Conservation (phyloP, 2,888 invertebrate species). For the Athalia rosae region DNA sequence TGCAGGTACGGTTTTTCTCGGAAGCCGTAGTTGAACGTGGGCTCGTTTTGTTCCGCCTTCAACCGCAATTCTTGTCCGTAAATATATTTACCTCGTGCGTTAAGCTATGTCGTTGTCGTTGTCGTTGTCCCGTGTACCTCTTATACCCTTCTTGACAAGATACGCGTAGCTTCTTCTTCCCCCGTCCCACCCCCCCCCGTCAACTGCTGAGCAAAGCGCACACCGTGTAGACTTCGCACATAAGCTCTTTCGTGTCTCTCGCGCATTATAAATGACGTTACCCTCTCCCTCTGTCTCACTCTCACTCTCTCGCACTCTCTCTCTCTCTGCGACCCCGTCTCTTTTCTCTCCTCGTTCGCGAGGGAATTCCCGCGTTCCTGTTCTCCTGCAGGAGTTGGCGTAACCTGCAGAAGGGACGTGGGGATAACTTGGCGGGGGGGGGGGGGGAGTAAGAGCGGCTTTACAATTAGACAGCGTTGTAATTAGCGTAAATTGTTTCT, state of each 20-base stretch:
- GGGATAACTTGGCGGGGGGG: background rate
- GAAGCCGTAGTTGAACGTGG: conserved; percentile 1
- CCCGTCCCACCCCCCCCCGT: background rate
- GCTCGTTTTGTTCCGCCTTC: background rate
- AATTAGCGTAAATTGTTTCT: conserved; percentile 72
- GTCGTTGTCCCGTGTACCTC: conserved; percentile 7
- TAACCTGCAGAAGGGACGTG: background rate
- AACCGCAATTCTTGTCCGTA: background rate
- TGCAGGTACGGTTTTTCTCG: background rate
- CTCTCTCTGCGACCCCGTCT: conserved; percentile 12
- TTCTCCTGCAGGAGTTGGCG: background rate
- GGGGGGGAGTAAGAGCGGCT: conserved; percentile 57
- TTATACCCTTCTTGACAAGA: conserved; percentile 58
- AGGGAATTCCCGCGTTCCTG: background rate
- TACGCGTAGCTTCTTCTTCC: conserved; percentile 37
- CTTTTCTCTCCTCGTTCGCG: conserved; percentile 51
- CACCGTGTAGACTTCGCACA: conserved; percentile 45
- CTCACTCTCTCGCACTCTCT: conserved; percentile 57
- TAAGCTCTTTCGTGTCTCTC: conserved; percentile 57
- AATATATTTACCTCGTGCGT: background rate
- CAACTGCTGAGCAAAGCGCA: conserved; percentile 35
- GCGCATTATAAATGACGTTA: conserved; percentile 70
- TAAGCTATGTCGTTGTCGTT: background rate
- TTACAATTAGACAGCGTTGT: conserved; percentile 70
- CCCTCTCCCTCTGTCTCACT: conserved; percentile 53